Conservation (phyloP, 2,888 invertebrate species). For the Amphipoea oculea region DNA sequence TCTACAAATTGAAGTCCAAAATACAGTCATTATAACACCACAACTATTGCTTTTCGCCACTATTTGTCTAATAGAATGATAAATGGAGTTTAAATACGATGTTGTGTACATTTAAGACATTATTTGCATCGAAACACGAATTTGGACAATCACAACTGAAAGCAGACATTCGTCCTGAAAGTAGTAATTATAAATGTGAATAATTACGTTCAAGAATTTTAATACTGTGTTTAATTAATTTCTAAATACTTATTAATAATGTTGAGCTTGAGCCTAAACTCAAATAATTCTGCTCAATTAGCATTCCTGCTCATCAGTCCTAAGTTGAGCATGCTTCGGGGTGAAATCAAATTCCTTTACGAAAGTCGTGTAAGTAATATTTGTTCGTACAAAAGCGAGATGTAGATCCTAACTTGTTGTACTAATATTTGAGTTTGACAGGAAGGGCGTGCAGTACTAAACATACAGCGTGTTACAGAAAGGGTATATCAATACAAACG, state of each 20-base stretch:
- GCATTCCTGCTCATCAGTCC: constrained; percentile 55
- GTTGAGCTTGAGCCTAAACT: constrained; percentile 14
- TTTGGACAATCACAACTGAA: constrained; percentile 1
- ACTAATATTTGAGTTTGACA: constrained; percentile 1
- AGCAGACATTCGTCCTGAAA: constrained; percentile 12
- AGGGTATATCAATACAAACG: no score
- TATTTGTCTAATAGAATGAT: background rate
- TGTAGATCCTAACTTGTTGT: background rate
- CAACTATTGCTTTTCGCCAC: background rate
- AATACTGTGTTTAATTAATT: constrained; percentile 42
- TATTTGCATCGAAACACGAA: constrained; percentile 8
- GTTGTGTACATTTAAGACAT: background rate
- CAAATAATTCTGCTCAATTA: constrained; percentile 54
- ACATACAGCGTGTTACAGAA: no score
- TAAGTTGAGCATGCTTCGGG: constrained; percentile 22
- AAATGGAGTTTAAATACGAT: background rate
- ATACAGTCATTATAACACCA: background rate
- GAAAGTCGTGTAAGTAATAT: constrained; percentile 20
- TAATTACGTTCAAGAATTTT: constrained; percentile 43
- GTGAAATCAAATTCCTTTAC: constrained; percentile 47
- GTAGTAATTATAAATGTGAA: constrained; percentile 15
- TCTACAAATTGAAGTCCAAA: background rate
- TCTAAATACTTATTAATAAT: constrained; percentile 40
- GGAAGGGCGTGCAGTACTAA: no score
- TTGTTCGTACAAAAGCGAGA: constrained; percentile 6